Base-by-base conservation (phyloP, 2,888 invertebrate genomes). In the Helleia helle region DNA sequence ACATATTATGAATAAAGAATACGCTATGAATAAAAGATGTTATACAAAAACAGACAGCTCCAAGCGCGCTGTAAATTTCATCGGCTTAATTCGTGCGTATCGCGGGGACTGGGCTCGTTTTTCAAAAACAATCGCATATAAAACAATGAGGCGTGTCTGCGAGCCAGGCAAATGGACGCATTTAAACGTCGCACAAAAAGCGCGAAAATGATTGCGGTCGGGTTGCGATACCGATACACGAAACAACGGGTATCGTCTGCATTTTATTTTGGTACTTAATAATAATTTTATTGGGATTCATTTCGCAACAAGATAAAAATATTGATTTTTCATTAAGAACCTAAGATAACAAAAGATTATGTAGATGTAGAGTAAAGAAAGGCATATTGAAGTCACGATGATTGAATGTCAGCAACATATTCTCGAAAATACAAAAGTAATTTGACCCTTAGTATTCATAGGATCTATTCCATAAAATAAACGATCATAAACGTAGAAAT, bases 51-150 rank as follows among this genome's bases (percentile, higher is more conserved):
- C 55, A 55, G 65, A 65, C 55, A 62, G 54, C 11, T 34, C 34
- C 17, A 18, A 22, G 22, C 22, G 56, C 54, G 62, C 60, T 60
- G 67, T 71, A 65, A 70, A 70, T 70, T 62, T 48, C 22, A 50
- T 48, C 57, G 58, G 53, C 66, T 71, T 69, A 67, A 70, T 68
- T 62, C 56, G 53, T 44, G 49, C 49, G 55, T 55, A 55, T 56
- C 53, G 58, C 49, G 48, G 54, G 46, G 52, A 53, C 45, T 54
- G 54, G 45, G 54, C 57, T 64, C 65, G 64, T 72, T 71, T 67
- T 63, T 72, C 70, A 71, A 70, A 72, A 74, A 71, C 69, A 71
- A 74, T 71, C 65, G 59, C 65, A 65, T 57, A 58, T 59, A 62
- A 61, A 70, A 70, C 70, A 72, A 73, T 67, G 70, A 65, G 56